A percentile compares a stretch with the other conserved stretches of the same genome.
phyloP scores from a whole-genome alignment of 2,888 invertebrate genomes.

The Gisinianus flammeolus region DNA sequence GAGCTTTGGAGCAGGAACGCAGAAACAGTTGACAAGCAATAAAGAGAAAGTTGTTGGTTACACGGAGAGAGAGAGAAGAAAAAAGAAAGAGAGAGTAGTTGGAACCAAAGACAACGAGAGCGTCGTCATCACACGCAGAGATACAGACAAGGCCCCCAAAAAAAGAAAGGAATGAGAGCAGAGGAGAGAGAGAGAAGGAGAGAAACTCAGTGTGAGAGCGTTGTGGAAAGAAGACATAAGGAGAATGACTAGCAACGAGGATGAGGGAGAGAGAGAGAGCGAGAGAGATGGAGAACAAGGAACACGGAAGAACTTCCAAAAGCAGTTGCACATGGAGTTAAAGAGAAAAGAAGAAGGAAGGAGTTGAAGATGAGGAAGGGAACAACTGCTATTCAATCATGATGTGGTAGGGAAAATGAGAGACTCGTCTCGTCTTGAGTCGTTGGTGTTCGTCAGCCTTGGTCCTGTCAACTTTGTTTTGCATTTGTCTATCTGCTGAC shows the following conservation, averaged over 20 bases:
- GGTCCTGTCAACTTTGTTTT: constrained; percentile 28
- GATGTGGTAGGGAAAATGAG: constrained; percentile 13
- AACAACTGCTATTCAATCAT: constrained; percentile 16
- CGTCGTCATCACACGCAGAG: neutral
- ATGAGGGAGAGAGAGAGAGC: neutral
- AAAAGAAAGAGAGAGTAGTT: neutral
- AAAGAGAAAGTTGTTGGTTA: constrained; percentile 1
- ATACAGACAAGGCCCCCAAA: too few relatives aligned
- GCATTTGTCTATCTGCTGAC: constrained; percentile 4
- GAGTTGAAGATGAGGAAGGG: neutral
- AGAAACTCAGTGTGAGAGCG: neutral
- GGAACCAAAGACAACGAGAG: constrained; percentile 3
- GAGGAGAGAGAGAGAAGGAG: neutral
- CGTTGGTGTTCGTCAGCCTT: constrained; percentile 9
- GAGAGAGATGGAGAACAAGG: neutral
- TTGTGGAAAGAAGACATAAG: constrained; percentile 10
- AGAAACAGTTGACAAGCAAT: constrained; percentile 12
- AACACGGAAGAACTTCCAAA: too few relatives aligned
- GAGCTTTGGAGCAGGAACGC: neutral
- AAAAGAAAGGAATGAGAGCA: neutral
- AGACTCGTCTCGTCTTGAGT: constrained; percentile 14
- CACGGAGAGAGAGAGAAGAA: constrained; percentile 12
- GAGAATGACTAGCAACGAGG: neutral
- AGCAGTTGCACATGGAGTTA: neutral
- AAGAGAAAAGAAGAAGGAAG: neutral